These are phyloP conservation scores for Diuraphis noxia DNA, from an alignment of 1,140 invertebrate species.

Conservation along the genomic window DNA sequence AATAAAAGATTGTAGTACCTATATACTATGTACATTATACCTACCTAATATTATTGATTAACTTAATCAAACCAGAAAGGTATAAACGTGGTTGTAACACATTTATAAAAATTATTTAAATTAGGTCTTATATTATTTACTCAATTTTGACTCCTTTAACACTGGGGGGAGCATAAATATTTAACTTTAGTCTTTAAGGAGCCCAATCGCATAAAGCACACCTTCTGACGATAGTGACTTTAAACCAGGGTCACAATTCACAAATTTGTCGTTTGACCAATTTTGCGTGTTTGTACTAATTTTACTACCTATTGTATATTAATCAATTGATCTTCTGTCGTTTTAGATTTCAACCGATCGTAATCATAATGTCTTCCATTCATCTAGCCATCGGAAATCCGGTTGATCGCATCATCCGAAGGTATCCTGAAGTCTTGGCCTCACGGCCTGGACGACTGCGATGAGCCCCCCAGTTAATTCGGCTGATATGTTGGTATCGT, in stretches of 20 bases:
- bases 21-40: too few relatives aligned
- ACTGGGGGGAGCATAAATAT: too few relatives aligned
- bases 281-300: background rate
- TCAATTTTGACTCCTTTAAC: too few relatives aligned
- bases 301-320: background rate
- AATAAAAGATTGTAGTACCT: too few relatives aligned
- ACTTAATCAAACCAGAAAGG: too few relatives aligned
- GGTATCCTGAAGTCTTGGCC: constrained; percentile 36
- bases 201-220: background rate
- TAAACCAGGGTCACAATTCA: background rate
- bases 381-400: background rate
- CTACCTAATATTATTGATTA: too few relatives aligned
- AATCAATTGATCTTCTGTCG: background rate
- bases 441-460: constrained; percentile 27
- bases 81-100: too few relatives aligned
- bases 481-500: constrained; percentile 42
- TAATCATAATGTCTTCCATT: constrained; percentile 27
- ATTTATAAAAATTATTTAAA: too few relatives aligned
- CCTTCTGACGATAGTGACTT: background rate
- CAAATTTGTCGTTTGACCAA: background rate
- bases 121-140: too few relatives aligned
- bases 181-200: background rate
- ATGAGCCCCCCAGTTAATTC: constrained; percentile 46
- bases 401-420: background rate
- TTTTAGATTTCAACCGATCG: constrained; percentile 32